Conservation (phyloP, 2,888 invertebrate species). For the Tribolium freemani region DNA sequence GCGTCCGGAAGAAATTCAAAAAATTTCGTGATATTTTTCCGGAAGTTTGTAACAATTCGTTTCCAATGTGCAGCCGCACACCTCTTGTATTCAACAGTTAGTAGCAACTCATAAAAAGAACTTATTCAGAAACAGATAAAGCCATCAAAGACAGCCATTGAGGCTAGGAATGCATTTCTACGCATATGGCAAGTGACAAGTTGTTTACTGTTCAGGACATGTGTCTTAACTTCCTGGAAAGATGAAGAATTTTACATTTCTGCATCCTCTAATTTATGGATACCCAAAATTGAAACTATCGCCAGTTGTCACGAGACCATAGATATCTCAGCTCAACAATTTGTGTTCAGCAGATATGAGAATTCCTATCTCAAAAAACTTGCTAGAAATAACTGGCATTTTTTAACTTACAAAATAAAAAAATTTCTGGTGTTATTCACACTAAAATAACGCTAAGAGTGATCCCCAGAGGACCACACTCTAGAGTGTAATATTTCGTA, state of each 20-base stretch:
- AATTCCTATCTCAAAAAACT: no score
- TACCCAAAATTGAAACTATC: neutral
- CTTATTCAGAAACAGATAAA: constrained; percentile 9
- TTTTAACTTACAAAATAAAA: no score
- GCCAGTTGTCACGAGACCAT: no score
- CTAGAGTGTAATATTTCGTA: no score
- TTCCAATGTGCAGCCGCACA: no score
- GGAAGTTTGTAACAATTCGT: no score
- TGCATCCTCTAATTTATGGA: constrained; percentile 21
- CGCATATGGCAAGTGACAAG: constrained; percentile 42
- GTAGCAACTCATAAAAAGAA: no score
- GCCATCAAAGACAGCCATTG: constrained; percentile 28
- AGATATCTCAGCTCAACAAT: neutral
- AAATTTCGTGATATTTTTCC: neutral
- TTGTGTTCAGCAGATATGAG: neutral
- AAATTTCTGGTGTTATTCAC: no score
- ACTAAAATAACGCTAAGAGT: no score
- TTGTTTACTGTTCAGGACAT: constrained; percentile 48
- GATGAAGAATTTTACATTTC: constrained; percentile 46
- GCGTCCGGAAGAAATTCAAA: constrained; percentile 9
- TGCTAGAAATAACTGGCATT: no score
- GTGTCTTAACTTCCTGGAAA: constrained; percentile 49
- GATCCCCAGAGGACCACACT: no score
- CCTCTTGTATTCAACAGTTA: no score
- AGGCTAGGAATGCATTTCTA: constrained; percentile 37